Percentiles rank a stretch among this genome's conserved stretches.
Conservation (phyloP, 92 coral and sea anemone genomes). For the Actinostola sp. region DNA sequence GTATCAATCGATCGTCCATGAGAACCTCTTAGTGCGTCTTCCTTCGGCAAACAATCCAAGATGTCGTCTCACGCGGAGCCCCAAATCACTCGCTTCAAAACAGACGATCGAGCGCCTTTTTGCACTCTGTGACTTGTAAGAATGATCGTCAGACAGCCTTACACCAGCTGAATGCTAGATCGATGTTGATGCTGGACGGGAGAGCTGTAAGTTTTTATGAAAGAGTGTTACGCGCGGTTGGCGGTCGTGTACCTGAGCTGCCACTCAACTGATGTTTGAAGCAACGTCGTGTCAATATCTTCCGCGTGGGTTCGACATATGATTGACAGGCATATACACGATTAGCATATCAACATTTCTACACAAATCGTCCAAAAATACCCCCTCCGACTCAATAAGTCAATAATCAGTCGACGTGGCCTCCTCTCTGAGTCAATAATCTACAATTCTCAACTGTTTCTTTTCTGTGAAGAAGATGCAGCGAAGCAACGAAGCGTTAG, state of each 20-base stretch:
- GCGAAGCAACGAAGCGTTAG: not conserved
- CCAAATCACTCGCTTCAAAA: slow-evolving; percentile 7
- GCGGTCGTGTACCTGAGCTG: slow-evolving; percentile 96
- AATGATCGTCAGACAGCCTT: slow-evolving; percentile 10
- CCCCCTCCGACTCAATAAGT: not conserved
- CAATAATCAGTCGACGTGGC: slow-evolving; percentile 9
- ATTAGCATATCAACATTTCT: slow-evolving; percentile 76
- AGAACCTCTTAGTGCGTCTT: slow-evolving; percentile 30
- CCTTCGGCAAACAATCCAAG: slow-evolving; percentile 49
- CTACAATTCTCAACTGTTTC: not conserved
- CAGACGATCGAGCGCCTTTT: slow-evolving; percentile 25
- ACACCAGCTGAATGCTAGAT: slow-evolving; percentile 27
- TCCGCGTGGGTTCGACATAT: slow-evolving; percentile 81
- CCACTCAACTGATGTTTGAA: slow-evolving; percentile 89
- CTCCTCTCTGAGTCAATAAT: not conserved
- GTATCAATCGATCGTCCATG: slow-evolving; percentile 79
- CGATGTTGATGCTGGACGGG: slow-evolving; percentile 44
- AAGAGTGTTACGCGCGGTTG: slow-evolving; percentile 97
- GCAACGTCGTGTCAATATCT: slow-evolving; percentile 96
- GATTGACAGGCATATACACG: slow-evolving; percentile 79
- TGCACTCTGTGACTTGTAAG: slow-evolving; percentile 15
- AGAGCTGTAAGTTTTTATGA: slow-evolving; percentile 74
- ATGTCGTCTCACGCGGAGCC: slow-evolving; percentile 28
- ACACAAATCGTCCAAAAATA: slow-evolving; percentile 48
- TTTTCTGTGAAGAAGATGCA: too few relatives aligned